These are phyloP conservation scores for Aurelia coerulea DNA, from an alignment of 30 jellyfish, hydroid and myxozoan species.

Conservation along the genomic window DNA sequence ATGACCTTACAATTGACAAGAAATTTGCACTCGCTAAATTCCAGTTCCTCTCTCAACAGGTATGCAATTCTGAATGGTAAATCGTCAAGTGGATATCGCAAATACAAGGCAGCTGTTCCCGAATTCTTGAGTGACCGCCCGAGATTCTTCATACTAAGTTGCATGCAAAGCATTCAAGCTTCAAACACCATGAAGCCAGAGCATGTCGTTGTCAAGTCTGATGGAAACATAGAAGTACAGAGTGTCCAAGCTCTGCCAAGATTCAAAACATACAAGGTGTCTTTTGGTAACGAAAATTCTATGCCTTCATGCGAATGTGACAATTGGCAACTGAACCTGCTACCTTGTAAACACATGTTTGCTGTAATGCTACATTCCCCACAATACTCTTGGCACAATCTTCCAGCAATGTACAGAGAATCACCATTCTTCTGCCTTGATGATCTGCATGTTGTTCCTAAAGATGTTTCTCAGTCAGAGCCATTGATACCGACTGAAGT, in stretches of 20 bases:
- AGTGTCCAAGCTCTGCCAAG: slow-evolving; percentile 25
- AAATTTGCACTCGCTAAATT: neutral
- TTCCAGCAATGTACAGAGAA: slow-evolving; percentile 48
- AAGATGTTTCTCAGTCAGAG: neutral
- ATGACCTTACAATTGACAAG: neutral
- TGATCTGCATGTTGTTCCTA: slow-evolving; percentile 22
- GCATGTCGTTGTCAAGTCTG: slow-evolving; percentile 1
- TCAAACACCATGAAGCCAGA: slow-evolving; percentile 1
- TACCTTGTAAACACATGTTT: slow-evolving; percentile 48
- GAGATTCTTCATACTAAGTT: slow-evolving; percentile 9
- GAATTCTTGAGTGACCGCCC: slow-evolving; percentile 13
- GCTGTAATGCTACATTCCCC: slow-evolving; percentile 11
- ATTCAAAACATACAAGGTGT: slow-evolving; percentile 10
- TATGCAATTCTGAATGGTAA: slow-evolving; percentile 8
- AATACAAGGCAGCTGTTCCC: slow-evolving; percentile 17
- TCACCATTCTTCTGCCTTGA: slow-evolving; percentile 36
- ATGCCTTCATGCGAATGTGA: slow-evolving; percentile 50
- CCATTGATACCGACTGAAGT: slow-evolving; percentile 4
- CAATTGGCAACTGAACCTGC: slow-evolving; percentile 30
- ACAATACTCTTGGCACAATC: slow-evolving; percentile 15
- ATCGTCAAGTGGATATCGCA: slow-evolving; percentile 16
- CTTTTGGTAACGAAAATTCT: slow-evolving; percentile 5
- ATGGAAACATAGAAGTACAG: slow-evolving; percentile 14
- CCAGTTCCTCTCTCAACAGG: neutral
- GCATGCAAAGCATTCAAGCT: slow-evolving; percentile 29